phyloP scores from a whole-genome alignment of 1,140 invertebrate species.

The Bursaphelenchus mucronatus region DNA sequence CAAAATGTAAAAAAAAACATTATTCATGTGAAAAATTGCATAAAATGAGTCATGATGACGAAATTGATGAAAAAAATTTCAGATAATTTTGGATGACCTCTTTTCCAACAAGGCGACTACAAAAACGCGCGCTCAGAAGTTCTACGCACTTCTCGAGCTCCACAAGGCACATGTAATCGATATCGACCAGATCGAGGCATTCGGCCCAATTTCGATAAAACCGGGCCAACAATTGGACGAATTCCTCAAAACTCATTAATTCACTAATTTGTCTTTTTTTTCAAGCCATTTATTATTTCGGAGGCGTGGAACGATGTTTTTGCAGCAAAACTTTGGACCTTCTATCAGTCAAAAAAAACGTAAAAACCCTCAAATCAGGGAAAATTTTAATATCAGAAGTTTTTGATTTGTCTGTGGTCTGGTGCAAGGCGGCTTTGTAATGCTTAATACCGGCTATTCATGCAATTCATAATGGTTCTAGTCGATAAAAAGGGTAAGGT shows the following conservation, averaged over 20 bases:
- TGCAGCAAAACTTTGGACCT: not conserved
- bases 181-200: constrained; percentile 45
- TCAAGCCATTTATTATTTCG: not conserved
- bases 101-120: constrained; percentile 50
- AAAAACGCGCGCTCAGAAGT: constrained; percentile 65
- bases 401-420: too few relatives aligned
- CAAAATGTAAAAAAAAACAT: too few relatives aligned
- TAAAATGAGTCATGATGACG: not conserved
- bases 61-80: constrained; percentile 10
- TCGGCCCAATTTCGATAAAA: constrained; percentile 38
- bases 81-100: constrained; percentile 46
- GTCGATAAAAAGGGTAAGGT: too few relatives aligned
- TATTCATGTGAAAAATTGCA: not conserved
- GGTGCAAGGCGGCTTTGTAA: too few relatives aligned
- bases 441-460: too few relatives aligned
- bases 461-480: too few relatives aligned
- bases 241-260: constrained; percentile 1
- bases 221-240: constrained; percentile 38
- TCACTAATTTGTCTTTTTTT: constrained; percentile 67
- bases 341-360: not conserved
- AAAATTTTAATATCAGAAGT: too few relatives aligned
- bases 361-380: too few relatives aligned
- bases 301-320: not conserved
- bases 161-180: constrained; percentile 63
- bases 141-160: constrained; percentile 64